Percentiles rank a stretch among this genome's conserved stretches.
Conservation (phyloP, 2,888 invertebrate species). For the Acronicta leporina region DNA sequence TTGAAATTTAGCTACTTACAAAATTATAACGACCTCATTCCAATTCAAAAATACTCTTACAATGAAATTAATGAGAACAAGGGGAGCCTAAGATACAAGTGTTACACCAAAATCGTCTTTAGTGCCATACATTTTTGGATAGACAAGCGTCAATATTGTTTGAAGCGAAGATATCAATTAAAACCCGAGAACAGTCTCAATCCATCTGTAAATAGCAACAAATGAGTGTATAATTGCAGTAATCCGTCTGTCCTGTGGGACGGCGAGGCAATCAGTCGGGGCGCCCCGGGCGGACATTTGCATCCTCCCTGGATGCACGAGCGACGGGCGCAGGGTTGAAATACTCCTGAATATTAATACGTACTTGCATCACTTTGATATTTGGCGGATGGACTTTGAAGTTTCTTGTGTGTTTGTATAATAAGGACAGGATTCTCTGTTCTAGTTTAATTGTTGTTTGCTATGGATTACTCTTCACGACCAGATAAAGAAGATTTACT, state of each 20-base stretch:
- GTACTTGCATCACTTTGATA: conserved; percentile 53
- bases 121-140: conserved; percentile 4
- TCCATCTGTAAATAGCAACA: conserved; percentile 54
- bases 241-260: conserved; percentile 51
- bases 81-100: conserved; percentile 16
- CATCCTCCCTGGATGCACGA: conserved; percentile 35
- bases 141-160: conserved; percentile 26
- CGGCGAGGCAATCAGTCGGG: conserved; percentile 51
- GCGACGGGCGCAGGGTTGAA: conserved; percentile 15
- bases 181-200: conserved; percentile 41
- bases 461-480: background rate
- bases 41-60: conserved; percentile 30
- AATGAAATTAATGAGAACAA: conserved; percentile 34
- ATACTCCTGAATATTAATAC: conserved; percentile 54
- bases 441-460: background rate
- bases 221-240: conserved; percentile 57
- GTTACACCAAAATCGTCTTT: conserved; percentile 22
- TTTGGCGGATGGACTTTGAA: conserved; percentile 45
- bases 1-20: background rate
- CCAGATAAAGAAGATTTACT: no score
- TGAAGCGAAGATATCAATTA: conserved; percentile 47
- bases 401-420: conserved; percentile 35
- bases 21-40: conserved; percentile 14
- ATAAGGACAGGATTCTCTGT: conserved; percentile 3
- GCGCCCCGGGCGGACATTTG: conserved; percentile 55